phyloP scores from a whole-genome alignment of 2,797 vertebrate genomes.

The Pelodytes ibericus region DNA sequence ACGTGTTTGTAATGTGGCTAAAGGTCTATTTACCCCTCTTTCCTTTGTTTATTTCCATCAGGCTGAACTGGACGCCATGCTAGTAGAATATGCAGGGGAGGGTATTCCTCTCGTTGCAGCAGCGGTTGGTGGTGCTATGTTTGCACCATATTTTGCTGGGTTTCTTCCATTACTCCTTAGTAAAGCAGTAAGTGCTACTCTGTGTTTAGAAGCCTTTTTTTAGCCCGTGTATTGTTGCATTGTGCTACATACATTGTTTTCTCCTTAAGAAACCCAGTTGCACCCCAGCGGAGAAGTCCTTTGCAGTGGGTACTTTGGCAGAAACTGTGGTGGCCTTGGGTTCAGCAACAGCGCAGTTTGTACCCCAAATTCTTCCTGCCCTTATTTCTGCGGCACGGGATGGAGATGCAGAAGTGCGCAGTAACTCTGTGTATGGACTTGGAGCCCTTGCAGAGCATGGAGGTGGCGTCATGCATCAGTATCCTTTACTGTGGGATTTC shows the following conservation, averaged over 20 bases:
- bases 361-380: slow-evolving; percentile 75
- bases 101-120: slow-evolving; percentile 82
- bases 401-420: slow-evolving; percentile 83
- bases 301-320: slow-evolving; percentile 81
- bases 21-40: not conserved
- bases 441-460: slow-evolving; percentile 84
- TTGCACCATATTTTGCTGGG: slow-evolving; percentile 83
- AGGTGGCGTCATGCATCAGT: slow-evolving; percentile 76
- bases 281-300: slow-evolving; percentile 84
- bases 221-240: not conserved
- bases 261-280: slow-evolving; percentile 78
- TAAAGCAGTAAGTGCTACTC: slow-evolving; percentile 79
- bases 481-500: slow-evolving; percentile 71
- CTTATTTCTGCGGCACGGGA: slow-evolving; percentile 76
- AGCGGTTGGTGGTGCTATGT: slow-evolving; percentile 77
- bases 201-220: not conserved
- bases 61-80: slow-evolving; percentile 87
- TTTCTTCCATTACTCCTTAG: slow-evolving; percentile 83
- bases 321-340: slow-evolving; percentile 82
- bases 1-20: not conserved
- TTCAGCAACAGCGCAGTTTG: slow-evolving; percentile 69
- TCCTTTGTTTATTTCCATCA: slow-evolving; percentile 59
- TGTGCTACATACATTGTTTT: not conserved
- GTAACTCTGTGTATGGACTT: slow-evolving; percentile 85
- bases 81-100: slow-evolving; percentile 87